phyloP scores from a whole-genome alignment of 2,113 vertebrate species.

The Eidolon helvum region DNA sequence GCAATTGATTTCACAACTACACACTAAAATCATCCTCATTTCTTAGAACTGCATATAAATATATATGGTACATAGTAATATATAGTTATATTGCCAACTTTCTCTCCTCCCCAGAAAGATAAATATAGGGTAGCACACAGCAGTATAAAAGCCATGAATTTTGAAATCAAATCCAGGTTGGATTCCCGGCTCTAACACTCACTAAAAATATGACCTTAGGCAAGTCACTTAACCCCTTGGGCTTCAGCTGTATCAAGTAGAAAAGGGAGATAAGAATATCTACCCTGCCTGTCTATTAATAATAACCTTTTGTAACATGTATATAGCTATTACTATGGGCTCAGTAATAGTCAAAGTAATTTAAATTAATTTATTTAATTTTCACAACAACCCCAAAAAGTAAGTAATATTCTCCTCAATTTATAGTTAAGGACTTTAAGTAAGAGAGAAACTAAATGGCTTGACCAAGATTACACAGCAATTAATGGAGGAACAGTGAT shows the following conservation, averaged over 20 bases:
- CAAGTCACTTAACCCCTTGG: neutral
- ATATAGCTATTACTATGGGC: neutral
- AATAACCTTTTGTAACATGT: neutral
- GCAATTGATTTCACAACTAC: neutral
- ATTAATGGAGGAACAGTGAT: neutral
- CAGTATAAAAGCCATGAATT: neutral
- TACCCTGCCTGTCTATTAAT: neutral
- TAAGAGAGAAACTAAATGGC: neutral
- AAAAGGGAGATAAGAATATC: neutral
- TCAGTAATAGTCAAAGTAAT: neutral
- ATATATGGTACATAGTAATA: neutral
- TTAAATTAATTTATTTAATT: neutral
- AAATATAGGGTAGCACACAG: neutral
- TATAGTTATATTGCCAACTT: neutral
- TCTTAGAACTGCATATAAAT: neutral
- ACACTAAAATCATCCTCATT: constrained; percentile 28
- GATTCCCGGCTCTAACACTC: neutral
- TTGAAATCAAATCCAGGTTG: constrained; percentile 22
- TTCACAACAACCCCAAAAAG: neutral
- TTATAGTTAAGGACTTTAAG: neutral
- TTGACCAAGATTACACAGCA: neutral
- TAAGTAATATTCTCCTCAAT: neutral
- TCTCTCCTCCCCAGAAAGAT: neutral
- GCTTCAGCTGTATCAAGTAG: neutral
- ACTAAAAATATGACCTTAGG: neutral